Base-by-base conservation (phyloP, 2,888 invertebrate species). In the Ptycholaimellus sp. region DNA sequence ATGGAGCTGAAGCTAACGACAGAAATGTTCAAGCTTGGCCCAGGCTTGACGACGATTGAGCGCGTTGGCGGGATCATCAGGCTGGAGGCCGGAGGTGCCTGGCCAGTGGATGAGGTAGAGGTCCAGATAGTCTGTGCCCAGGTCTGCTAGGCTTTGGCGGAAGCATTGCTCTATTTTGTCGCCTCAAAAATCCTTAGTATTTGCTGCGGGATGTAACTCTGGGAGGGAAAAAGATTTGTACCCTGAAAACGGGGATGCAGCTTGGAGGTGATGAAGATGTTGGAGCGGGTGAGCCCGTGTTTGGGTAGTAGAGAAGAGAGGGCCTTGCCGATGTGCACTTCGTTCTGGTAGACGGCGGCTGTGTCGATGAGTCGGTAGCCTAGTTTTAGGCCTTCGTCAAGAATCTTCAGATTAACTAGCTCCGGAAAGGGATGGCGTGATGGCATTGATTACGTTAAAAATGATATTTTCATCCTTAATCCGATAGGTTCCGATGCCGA, bases 41-140 rank as follows among this genome's bases (percentile, higher is more conserved):
- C 78, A 79, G 33, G 73, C 72, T 35, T 61, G 57, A 25, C 63
- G 59, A 17, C 77, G 61, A 13, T 70, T 49, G 39, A 62, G 55
- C 11, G 53, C 47, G 49, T 75, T 72, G 21, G 61, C 59, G 1
- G 60, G 47, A 48, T 70, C 69, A n/a, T 61, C 60, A 13, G 65
- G 60, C 5, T 66, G 54, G 25, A 68, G 44, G 31, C 68, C 67
- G 16, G 67, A 61, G 20, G 65, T 62, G 5, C 74, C 74, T 30
- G 78, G 78, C 70, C 76, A 78, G 54, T 79, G 77, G 39, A 79
- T 72, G 36, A 80, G 61, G 51, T 72, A 77, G 27, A 79, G 59
- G 59, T 80, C 78, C 2, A 78, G 60, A 53, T 75, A 76, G 7
- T 67, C 64, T 30, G 69, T 59, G 20, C 69, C 66, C 17, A 79